Conservation (phyloP, 2,113 vertebrate species). For the Corythornis cristatus region DNA sequence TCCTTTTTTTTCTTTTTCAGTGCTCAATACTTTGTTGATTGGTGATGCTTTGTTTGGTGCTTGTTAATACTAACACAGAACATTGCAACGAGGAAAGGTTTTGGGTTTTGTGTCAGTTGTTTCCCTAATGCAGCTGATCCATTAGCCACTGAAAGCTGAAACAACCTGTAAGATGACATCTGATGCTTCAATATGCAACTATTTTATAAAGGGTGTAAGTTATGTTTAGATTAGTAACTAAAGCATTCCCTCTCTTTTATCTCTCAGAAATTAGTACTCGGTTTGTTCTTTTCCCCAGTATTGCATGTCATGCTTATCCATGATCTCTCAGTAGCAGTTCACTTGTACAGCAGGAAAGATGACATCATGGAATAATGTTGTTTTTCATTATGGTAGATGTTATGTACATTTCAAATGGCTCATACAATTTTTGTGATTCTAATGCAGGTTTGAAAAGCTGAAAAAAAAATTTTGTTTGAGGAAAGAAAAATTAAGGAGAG, state of each 20-base stretch:
- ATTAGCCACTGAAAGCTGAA: not conserved
- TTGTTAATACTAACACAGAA: not conserved
- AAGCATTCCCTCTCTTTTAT: not conserved
- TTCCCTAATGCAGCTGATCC: not conserved
- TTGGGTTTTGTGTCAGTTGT: not conserved
- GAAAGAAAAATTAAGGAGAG: not conserved
- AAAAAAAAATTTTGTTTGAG: not conserved
- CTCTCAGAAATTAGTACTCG: not conserved
- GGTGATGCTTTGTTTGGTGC: not conserved
- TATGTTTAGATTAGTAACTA: not conserved
- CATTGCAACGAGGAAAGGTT: not conserved
- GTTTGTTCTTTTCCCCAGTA: not conserved
- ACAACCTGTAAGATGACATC: not conserved
- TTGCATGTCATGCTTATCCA: fast-evolving
- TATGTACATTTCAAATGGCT: not conserved
- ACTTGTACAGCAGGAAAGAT: not conserved
- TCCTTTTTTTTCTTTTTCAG: not conserved
- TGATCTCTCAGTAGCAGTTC: not conserved
- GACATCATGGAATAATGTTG: not conserved
- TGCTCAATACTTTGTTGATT: not conserved
- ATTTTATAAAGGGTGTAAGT: not conserved
- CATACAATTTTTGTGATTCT: not conserved
- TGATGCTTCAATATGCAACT: not conserved
- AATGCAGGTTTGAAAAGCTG: not conserved
- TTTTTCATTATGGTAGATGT: not conserved